Percentiles rank a stretch among this genome's conserved stretches.
Evolutionary conservation across 2,113 vertebrate species (phyloP).

Genomic region (Anoplopoma fimbria): DNA sequence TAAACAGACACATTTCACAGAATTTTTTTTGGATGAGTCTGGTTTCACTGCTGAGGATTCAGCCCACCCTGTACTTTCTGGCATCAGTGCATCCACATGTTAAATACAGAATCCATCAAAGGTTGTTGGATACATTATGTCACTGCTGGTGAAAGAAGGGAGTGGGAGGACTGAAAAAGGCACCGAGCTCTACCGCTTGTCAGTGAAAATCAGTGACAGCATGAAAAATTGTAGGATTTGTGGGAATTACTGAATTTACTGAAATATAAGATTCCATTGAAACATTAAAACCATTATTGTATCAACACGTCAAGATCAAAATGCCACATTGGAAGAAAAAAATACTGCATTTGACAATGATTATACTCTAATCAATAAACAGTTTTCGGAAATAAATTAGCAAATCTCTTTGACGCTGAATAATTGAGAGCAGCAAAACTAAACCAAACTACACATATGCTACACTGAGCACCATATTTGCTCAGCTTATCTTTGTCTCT

Average conservation of each 20-base stretch:
- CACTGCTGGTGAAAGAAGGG: slow-evolving; percentile 18
- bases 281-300: neutral
- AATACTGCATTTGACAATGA: neutral
- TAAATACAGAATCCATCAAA: slow-evolving; percentile 29
- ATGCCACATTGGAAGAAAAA: neutral
- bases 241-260: slow-evolving; percentile 31
- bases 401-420: neutral
- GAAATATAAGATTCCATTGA: slow-evolving; percentile 3
- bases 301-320: slow-evolving; percentile 12
- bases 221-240: slow-evolving; percentile 42
- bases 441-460: neutral
- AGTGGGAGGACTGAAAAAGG: slow-evolving; percentile 48
- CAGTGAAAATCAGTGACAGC: slow-evolving; percentile 40
- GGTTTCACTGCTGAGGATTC: slow-evolving; percentile 4
- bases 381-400: neutral
- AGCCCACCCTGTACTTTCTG: slow-evolving; percentile 4
- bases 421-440: neutral
- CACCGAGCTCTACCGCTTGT: neutral
- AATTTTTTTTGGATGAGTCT: neutral
- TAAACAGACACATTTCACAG: slow-evolving; percentile 30
- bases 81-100: slow-evolving; percentile 9
- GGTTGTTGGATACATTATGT: slow-evolving; percentile 34
- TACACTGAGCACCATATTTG: neutral
- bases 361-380: slow-evolving; percentile 16
- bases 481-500: neutral